Evolutionary conservation across 1,140 invertebrate species (phyloP).

Genomic region (Drosophila lacertosa): DNA sequence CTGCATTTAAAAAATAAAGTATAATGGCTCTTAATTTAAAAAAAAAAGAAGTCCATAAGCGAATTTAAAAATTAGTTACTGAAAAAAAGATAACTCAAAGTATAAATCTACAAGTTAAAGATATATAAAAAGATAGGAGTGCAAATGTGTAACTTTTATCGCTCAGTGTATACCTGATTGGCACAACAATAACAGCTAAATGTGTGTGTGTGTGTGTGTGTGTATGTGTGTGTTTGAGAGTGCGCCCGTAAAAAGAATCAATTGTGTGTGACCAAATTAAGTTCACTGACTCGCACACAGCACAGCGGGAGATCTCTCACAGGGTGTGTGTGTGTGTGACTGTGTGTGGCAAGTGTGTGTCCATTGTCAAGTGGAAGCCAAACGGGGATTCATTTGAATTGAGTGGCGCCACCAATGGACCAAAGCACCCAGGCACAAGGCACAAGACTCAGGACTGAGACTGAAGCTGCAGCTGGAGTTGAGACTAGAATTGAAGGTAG

Average conservation of each 20-base stretch:
- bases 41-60: no score
- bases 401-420: constrained; percentile 57
- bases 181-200: constrained; percentile 53
- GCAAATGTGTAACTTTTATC: neutral
- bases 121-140: neutral
- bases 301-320: constrained; percentile 5
- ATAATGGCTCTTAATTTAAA: no score
- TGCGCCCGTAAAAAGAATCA: constrained; percentile 75
- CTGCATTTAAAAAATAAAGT: no score
- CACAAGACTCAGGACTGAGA: neutral
- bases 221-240: constrained; percentile 23
- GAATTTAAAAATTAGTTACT: no score
- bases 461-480: neutral
- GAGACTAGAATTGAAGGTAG: neutral
- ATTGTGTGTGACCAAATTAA: constrained; percentile 81
- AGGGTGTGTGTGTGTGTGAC: neutral
- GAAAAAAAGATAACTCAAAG: no score
- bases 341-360: constrained; percentile 31
- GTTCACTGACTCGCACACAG: constrained; percentile 67
- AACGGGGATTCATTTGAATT: constrained; percentile 77
- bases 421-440: constrained; percentile 24
- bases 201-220: constrained; percentile 13
- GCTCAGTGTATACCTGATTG: constrained; percentile 1
- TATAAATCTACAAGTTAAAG: neutral
- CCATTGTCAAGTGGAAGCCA: constrained; percentile 78